phyloP scores from a whole-genome alignment of 2,888 invertebrate species.

The Aphodius granarius region DNA sequence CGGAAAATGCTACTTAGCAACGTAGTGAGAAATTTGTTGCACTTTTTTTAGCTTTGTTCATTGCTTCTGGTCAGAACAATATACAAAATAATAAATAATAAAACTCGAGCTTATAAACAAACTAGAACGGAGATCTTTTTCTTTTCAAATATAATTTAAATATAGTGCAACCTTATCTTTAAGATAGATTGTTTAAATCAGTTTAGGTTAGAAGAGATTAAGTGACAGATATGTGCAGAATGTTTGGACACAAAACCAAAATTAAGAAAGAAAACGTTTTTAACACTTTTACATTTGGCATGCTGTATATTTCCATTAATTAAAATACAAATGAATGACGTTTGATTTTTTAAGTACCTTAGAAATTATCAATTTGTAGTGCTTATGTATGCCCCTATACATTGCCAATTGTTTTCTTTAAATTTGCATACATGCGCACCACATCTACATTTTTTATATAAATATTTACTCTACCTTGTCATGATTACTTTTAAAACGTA shows the following conservation, averaged over 20 bases:
- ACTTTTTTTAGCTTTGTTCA: background rate
- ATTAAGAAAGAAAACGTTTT: conserved; percentile 29
- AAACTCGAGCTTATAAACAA: no score
- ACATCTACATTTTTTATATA: conserved; percentile 9
- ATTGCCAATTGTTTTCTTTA: conserved; percentile 19
- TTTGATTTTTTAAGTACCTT: conserved; percentile 33
- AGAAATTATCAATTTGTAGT: conserved; percentile 42
- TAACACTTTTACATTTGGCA: conserved; percentile 29
- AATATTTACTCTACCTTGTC: conserved; percentile 1
- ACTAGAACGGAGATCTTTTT: background rate
- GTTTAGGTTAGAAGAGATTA: conserved; percentile 1
- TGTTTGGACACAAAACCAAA: conserved; percentile 42
- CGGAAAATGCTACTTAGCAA: background rate
- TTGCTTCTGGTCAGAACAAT: background rate
- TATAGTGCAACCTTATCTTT: background rate
- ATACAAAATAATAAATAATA: background rate
- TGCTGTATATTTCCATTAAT: conserved; percentile 34
- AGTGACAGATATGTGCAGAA: conserved; percentile 42
- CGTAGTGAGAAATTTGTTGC: background rate
- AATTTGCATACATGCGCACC: conserved; percentile 15
- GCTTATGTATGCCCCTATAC: conserved; percentile 47
- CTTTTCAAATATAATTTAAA: background rate
- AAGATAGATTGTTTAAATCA: background rate
- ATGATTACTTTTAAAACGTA: background rate
- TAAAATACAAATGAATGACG: conserved; percentile 23